Percentiles rank a stretch among this genome's conserved stretches.
phyloP scores from a whole-genome alignment of 2,888 invertebrate species.

The Chrysotoxum bicinctum region DNA sequence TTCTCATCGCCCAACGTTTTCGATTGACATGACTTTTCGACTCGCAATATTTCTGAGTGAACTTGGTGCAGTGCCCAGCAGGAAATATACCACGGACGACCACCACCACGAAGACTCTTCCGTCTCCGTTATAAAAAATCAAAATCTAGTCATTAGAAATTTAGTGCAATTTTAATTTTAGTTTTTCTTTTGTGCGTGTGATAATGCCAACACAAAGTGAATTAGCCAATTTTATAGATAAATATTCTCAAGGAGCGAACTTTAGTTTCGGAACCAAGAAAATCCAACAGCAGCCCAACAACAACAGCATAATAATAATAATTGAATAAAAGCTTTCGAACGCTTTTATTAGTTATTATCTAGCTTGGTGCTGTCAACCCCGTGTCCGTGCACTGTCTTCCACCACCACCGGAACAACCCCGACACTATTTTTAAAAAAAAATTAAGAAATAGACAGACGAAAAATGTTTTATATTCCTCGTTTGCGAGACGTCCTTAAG shows the following conservation, averaged over 20 bases:
- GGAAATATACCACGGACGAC: conserved; percentile 1
- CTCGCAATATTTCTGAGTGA: conserved; percentile 13
- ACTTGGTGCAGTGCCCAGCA: conserved; percentile 35
- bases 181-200: background rate
- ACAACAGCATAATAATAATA: conserved; percentile 5
- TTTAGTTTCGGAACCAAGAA: background rate
- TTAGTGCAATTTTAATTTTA: conserved; percentile 38
- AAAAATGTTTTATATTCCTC: conserved; percentile 58
- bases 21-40: conserved; percentile 58
- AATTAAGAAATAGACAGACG: background rate
- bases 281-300: background rate
- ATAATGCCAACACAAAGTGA: conserved; percentile 51
- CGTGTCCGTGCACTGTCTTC: background rate
- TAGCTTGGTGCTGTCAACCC: background rate
- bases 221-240: conserved; percentile 45
- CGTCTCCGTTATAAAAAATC: background rate
- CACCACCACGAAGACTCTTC: background rate
- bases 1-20: conserved; percentile 7
- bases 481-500: conserved; percentile 64
- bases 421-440: conserved; percentile 11
- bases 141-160: conserved; percentile 32
- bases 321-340: conserved; percentile 10
- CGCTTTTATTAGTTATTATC: conserved; percentile 24
- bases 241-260: conserved; percentile 43
- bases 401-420: conserved; percentile 20